Evolutionary conservation across 1,140 invertebrate species (phyloP).

Genomic region (Eriosoma lanigerum): DNA sequence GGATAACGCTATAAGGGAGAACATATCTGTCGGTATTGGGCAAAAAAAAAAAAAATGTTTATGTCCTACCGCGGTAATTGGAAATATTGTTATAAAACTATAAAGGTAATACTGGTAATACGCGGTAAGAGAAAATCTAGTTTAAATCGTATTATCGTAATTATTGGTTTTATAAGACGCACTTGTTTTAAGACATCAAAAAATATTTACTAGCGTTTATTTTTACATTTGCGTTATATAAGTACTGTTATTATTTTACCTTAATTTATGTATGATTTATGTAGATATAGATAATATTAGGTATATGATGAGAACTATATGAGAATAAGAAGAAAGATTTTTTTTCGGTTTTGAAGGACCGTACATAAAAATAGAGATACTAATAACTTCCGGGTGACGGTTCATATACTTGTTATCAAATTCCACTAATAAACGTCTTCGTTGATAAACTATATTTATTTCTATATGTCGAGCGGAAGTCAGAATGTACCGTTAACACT

Average conservation of each 20-base stretch:
- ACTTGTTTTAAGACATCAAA: slow-evolving; percentile 10
- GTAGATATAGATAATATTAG: too few species aligned
- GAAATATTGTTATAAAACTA: slow-evolving; percentile 1
- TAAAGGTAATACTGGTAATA: not conserved
- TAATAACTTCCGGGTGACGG: not conserved
- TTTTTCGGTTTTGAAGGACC: not conserved
- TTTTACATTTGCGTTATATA: not conserved
- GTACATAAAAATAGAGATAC: not conserved
- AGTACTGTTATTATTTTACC: not conserved
- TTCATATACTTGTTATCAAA: not conserved
- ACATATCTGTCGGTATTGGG: slow-evolving; percentile 8
- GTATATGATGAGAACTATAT: not conserved
- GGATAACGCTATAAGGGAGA: not conserved
- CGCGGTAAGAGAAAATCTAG: slow-evolving; percentile 1
- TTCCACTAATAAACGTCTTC: not conserved
- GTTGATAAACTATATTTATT: not conserved
- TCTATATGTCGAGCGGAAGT: not conserved
- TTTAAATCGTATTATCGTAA: not conserved
- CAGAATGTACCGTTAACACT: too few species aligned
- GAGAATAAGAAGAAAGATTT: not conserved
- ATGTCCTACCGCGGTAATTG: slow-evolving; percentile 34
- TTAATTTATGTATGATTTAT: not conserved
- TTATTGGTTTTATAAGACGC: slow-evolving; percentile 25
- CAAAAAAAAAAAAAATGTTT: slow-evolving; percentile 9
- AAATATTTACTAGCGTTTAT: slow-evolving; percentile 5